Evolutionary conservation across 2,113 vertebrate species (phyloP).

Genomic region (Barnardius zonarius): DNA sequence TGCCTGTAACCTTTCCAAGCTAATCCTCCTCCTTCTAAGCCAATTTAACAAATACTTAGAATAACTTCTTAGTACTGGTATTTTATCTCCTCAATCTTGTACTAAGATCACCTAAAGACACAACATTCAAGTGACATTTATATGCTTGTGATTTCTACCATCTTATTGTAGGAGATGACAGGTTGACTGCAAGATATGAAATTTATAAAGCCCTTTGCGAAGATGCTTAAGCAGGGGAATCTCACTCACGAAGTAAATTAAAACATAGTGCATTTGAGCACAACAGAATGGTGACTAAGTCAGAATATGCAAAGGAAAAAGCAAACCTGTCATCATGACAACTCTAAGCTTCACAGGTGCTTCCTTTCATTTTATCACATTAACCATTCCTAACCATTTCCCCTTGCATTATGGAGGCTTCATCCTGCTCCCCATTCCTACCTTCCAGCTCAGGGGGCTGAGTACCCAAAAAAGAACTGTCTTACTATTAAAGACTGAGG

Average conservation of each 20-base stretch:
- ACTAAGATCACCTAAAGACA: neutral
- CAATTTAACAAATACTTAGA: neutral
- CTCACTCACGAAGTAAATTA: constrained; percentile 23
- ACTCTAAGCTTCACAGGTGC: neutral
- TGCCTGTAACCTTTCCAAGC: neutral
- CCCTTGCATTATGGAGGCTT: neutral
- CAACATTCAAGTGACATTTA: neutral
- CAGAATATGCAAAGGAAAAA: neutral
- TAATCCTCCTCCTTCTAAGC: neutral
- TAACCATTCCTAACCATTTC: neutral
- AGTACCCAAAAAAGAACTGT: neutral
- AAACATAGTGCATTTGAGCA: neutral
- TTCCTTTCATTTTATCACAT: neutral
- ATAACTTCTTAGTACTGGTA: neutral
- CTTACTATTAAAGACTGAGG: neutral
- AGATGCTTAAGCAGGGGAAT: neutral
- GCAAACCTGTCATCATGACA: neutral
- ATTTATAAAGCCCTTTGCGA: neutral
- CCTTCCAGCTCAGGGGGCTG: neutral
- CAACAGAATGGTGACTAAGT: neutral
- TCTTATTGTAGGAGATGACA: constrained; percentile 2
- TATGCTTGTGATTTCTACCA: constrained; percentile 26
- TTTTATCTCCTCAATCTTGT: neutral
- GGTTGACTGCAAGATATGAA: constrained; percentile 36
- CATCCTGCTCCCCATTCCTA: neutral